A percentile compares a stretch with the other conserved stretches of the same genome.
phyloP scores from a whole-genome alignment of 2,888 invertebrate genomes.

The Pterostichus niger region DNA sequence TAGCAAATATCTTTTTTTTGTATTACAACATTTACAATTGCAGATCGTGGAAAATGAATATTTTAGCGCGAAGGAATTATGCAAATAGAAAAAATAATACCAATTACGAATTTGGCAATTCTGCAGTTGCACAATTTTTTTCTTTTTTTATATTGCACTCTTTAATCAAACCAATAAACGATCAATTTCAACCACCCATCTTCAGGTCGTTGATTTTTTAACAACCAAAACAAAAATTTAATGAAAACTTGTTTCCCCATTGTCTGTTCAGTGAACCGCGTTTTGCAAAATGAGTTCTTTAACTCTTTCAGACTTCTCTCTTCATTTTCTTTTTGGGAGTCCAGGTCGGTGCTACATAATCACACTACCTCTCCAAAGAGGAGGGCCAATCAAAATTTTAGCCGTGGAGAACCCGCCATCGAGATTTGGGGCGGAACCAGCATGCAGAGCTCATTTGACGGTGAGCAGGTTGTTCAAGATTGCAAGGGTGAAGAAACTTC shows the following conservation, averaged over 20 bases:
- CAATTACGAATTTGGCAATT: not conserved
- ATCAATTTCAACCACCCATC: constrained; percentile 10
- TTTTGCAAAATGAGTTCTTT: constrained; percentile 49
- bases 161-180: constrained; percentile 12
- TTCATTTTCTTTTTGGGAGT: constrained; percentile 39
- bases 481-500: too few relatives aligned
- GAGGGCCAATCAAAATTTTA: constrained; percentile 5
- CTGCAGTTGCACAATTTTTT: not conserved
- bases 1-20: too few relatives aligned
- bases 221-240: constrained; percentile 54
- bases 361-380: constrained; percentile 1
- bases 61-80: too few relatives aligned
- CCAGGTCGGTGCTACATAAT: constrained; percentile 14
- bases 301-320: constrained; percentile 2
- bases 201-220: constrained; percentile 38
- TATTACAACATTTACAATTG: too few relatives aligned
- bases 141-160: not conserved
- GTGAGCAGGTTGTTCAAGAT: too few relatives aligned
- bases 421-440: constrained; percentile 2
- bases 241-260: constrained; percentile 44
- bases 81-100: too few relatives aligned
- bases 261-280: constrained; percentile 49
- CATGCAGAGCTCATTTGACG: not conserved
- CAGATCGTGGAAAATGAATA: too few relatives aligned
- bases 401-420: not conserved